A percentile compares a stretch with the other conserved stretches of the same genome.
These are phyloP conservation scores for Callospermophilus lateralis DNA, from an alignment of 2,113 vertebrate species.

Conservation along the genomic window DNA sequence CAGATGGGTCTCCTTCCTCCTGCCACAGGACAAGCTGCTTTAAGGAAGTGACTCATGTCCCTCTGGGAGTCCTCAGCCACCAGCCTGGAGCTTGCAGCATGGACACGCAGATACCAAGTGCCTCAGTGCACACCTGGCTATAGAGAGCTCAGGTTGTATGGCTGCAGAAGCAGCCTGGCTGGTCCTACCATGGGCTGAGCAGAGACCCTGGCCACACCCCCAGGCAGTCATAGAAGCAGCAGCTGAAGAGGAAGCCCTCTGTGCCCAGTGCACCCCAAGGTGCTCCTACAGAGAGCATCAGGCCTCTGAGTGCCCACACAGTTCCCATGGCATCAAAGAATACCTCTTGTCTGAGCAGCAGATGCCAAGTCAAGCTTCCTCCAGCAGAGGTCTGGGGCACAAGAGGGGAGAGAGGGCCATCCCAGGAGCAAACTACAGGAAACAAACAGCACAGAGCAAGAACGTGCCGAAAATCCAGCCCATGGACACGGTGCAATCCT, in stretches of 20 bases:
- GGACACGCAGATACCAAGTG: neutral
- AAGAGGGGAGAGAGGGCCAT: too few species aligned
- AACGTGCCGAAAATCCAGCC: neutral
- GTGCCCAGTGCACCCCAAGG: neutral
- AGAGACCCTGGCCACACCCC: neutral
- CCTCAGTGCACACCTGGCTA: neutral
- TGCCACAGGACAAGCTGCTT: too few species aligned
- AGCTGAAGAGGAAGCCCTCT: neutral
- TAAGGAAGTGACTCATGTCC: too few species aligned
- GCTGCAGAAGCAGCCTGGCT: neutral
- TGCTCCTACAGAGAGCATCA: neutral
- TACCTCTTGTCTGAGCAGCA: neutral
- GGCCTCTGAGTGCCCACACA: neutral
- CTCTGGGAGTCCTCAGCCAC: neutral
- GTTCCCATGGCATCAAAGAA: neutral
- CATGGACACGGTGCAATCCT: neutral
- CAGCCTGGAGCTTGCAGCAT: neutral
- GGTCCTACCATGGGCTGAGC: neutral
- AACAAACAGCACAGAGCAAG: neutral
- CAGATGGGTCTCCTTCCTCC: neutral
- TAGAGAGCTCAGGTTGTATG: neutral
- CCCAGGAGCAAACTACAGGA: neutral
- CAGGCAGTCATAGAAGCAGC: neutral
- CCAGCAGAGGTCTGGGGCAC: rapidly evolving
- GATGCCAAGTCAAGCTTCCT: neutral